Conservation (phyloP, 2,888 invertebrate species). For the Lepidocyrtinus sp. region DNA sequence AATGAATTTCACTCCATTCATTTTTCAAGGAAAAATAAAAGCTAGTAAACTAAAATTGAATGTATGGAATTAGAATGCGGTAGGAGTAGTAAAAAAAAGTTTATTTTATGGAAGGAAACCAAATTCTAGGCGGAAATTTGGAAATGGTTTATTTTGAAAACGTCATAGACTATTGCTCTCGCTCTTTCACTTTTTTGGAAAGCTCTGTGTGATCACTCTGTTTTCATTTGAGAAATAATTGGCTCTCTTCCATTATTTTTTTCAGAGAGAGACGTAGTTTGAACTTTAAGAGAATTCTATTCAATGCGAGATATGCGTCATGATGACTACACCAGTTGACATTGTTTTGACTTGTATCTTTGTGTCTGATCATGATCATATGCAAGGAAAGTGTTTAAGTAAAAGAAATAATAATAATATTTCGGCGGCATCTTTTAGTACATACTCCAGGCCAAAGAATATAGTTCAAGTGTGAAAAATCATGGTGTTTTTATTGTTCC, state of each 20-base stretch:
- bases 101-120: conserved; percentile 2
- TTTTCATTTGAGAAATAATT: conserved; percentile 32
- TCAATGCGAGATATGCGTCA: conserved; percentile 29
- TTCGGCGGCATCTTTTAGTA: too few species aligned
- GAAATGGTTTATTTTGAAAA: neutral
- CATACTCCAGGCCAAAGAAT: too few species aligned
- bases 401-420: too few species aligned
- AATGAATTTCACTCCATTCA: conserved; percentile 4
- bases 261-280: neutral
- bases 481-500: too few species aligned
- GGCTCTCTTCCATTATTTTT: conserved; percentile 28
- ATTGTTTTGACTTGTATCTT: conserved; percentile 30
- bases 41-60: neutral
- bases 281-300: conserved; percentile 1
- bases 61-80: neutral
- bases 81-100: conserved; percentile 1
- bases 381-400: neutral
- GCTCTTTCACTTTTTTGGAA: conserved; percentile 7
- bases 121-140: neutral
- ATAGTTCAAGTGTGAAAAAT: too few species aligned
- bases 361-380: conserved; percentile 15
- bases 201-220: conserved; percentile 16
- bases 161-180: conserved; percentile 1
- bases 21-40: neutral
- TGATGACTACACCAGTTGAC: conserved; percentile 43